phyloP scores from a whole-genome alignment of 1,140 invertebrate genomes.

The Apis cerana region DNA sequence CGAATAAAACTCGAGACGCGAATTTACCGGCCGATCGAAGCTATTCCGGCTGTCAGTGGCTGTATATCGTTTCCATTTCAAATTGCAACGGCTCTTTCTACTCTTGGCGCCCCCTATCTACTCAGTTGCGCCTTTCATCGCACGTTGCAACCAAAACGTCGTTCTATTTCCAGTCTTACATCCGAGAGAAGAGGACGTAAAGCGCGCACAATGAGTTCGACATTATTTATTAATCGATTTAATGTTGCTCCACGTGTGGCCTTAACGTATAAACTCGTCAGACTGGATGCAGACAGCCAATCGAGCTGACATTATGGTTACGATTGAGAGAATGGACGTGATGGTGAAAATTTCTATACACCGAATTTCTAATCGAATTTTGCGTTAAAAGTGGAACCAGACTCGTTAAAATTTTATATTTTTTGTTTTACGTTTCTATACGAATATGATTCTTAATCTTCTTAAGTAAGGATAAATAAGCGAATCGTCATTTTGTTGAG shows the following conservation, averaged over 20 bases:
- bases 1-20: conserved; percentile 32
- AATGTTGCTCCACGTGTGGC: background rate
- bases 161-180: conserved; percentile 26
- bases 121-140: conserved; percentile 29
- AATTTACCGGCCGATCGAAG: conserved; percentile 47
- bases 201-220: background rate
- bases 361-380: too few relatives aligned
- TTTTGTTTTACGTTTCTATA: too few relatives aligned
- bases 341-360: too few relatives aligned
- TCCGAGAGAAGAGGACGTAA: conserved; percentile 7
- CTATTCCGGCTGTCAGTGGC: conserved; percentile 41
- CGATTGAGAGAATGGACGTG: too few relatives aligned
- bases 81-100: background rate
- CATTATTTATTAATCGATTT: conserved; percentile 44
- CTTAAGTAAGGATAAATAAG: too few relatives aligned
- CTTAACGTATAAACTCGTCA: conserved; percentile 2
- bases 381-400: too few relatives aligned
- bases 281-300: background rate
- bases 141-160: too few relatives aligned
- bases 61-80: conserved; percentile 43
- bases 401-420: too few relatives aligned
- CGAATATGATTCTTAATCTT: too few relatives aligned
- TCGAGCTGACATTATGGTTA: too few relatives aligned
- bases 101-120: background rate
- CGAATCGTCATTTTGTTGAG: too few relatives aligned